phyloP scores from a whole-genome alignment of 2,797 vertebrate genomes.

The Microtus californicus region DNA sequence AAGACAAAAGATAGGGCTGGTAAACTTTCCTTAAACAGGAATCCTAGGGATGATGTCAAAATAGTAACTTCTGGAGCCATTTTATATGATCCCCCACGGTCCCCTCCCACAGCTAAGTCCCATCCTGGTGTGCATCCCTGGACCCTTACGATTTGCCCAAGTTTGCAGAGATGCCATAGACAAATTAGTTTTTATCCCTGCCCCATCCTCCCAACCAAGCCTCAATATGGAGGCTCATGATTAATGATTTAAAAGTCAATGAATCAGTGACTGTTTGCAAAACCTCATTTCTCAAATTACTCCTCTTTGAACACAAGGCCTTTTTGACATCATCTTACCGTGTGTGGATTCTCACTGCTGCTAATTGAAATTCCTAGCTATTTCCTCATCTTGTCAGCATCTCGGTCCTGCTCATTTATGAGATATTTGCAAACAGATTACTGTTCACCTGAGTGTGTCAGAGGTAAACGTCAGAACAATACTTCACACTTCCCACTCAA shows the following conservation, averaged over 20 bases:
- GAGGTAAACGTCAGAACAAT: conserved; percentile 70
- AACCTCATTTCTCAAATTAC: conserved; percentile 63
- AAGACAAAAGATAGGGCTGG: neutral
- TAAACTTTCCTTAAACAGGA: neutral
- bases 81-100: rapidly evolving
- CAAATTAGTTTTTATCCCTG: neutral
- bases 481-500: conserved; percentile 64
- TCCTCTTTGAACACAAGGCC: conserved; percentile 48
- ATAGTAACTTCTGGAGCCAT: neutral
- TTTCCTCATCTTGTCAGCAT: conserved; percentile 73
- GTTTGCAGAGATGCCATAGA: conserved; percentile 44
- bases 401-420: conserved; percentile 71
- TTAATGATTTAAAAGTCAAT: conserved; percentile 78
- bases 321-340: neutral
- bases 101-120: neutral
- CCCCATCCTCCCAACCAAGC: neutral
- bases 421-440: conserved; percentile 70
- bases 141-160: neutral
- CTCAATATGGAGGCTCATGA: conserved; percentile 54
- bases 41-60: neutral
- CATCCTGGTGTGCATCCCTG: neutral
- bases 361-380: conserved; percentile 75
- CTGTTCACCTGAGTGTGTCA: conserved; percentile 77
- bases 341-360: conserved; percentile 63
- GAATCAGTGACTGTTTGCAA: conserved; percentile 48